Percentiles rank a stretch among this genome's conserved stretches.
Conservation (phyloP, 1,140 invertebrate genomes). For the honey bee (Apis mellifera) region DNA sequence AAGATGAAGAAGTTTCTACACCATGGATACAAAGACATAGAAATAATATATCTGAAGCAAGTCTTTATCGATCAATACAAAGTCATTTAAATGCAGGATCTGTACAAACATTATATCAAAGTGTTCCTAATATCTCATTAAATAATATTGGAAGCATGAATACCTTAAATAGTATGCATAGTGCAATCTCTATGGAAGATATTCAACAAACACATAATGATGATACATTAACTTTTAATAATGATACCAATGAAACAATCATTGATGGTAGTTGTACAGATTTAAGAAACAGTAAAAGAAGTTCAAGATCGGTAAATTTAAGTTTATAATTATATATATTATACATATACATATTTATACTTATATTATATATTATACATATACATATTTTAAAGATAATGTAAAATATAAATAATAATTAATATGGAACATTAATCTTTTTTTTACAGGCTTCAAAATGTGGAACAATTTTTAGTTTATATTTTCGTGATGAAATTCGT, state of each 20-base stretch:
- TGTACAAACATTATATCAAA: slow-evolving; percentile 67
- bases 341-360: too few species aligned
- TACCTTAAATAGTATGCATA: slow-evolving; percentile 41
- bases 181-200: slow-evolving; percentile 40
- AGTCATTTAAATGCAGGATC: slow-evolving; percentile 60
- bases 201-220: slow-evolving; percentile 36
- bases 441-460: slow-evolving; percentile 39
- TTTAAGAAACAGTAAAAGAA: slow-evolving; percentile 52
- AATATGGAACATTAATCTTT: background rate
- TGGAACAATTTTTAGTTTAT: slow-evolving; percentile 75
- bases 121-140: slow-evolving; percentile 61
- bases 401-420: background rate
- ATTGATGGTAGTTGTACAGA: slow-evolving; percentile 65
- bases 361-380: too few species aligned
- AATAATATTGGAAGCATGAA: slow-evolving; percentile 63
- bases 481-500: slow-evolving; percentile 85
- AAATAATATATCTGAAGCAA: slow-evolving; percentile 50
- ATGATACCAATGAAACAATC: slow-evolving; percentile 62
- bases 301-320: slow-evolving; percentile 57
- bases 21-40: slow-evolving; percentile 19
- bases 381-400: slow-evolving; percentile 15
- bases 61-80: slow-evolving; percentile 60
- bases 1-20: slow-evolving; percentile 60
- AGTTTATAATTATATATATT: slow-evolving; percentile 18
- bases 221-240: slow-evolving; percentile 54